Conservation (phyloP, 92 coral and sea anemone species). For the Isaurus tuberculatus region DNA sequence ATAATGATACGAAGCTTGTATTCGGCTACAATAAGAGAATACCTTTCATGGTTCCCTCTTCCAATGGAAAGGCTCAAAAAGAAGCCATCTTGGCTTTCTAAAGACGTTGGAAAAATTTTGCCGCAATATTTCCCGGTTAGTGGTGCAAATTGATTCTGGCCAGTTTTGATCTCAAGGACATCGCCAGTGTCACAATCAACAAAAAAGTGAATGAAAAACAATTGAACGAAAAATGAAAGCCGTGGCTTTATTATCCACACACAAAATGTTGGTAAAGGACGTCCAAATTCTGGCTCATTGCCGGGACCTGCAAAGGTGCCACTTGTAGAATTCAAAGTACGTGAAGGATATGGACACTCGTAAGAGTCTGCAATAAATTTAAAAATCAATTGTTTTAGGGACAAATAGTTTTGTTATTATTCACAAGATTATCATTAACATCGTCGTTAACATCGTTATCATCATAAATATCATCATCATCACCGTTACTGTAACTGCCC, state of each 20-base stretch:
- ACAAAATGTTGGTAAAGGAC: background rate
- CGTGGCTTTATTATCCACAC: constrained; percentile 13
- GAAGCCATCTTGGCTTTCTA: background rate
- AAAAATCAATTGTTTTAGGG: background rate
- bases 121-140: background rate
- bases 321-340: background rate
- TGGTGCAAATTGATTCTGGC: constrained; percentile 10
- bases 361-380: background rate
- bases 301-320: constrained; percentile 3
- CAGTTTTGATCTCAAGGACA: constrained; percentile 10
- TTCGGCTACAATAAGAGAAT: background rate
- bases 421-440: no score
- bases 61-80: background rate
- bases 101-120: background rate
- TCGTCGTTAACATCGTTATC: no score
- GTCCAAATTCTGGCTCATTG: background rate
- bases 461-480: no score
- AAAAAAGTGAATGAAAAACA: background rate
- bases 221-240: background rate
- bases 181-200: background rate
- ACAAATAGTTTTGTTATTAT: no score
- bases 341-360: background rate
- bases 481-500: no score
- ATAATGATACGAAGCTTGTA: background rate
- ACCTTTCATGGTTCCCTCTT: no score